Evolutionary conservation across 2,113 vertebrate genomes (phyloP).

Genomic region (Mus spicilegus): DNA sequence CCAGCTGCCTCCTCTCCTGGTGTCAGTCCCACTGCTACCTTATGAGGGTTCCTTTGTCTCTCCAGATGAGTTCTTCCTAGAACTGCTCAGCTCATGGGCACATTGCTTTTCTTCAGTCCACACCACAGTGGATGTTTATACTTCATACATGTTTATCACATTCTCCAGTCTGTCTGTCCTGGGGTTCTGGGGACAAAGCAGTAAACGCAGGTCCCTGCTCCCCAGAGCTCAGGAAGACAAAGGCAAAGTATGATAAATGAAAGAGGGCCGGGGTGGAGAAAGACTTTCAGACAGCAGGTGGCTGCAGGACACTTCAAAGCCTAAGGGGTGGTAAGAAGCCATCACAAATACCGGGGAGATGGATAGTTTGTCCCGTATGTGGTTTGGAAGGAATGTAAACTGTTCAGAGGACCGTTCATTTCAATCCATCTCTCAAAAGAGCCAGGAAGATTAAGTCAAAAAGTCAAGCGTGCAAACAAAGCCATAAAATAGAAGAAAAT

Average conservation of each 20-base stretch:
- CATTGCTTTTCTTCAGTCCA: background rate
- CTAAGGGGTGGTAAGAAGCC: background rate
- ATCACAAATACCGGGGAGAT: background rate
- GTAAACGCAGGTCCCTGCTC: background rate
- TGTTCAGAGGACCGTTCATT: background rate
- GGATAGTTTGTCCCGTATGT: background rate
- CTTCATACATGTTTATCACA: background rate
- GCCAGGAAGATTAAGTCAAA: background rate
- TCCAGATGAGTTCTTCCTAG: background rate
- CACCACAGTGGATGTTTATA: background rate
- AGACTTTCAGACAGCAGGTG: background rate
- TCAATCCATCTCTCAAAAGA: background rate
- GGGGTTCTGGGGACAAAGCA: background rate
- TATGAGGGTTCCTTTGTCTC: too few relatives aligned
- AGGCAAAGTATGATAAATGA: too few relatives aligned
- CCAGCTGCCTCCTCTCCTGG: background rate
- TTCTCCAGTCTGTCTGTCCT: background rate
- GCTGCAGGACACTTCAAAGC: background rate
- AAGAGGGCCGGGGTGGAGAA: background rate
- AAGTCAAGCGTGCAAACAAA: conserved; percentile 14
- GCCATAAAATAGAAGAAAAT: background rate
- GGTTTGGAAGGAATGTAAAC: background rate
- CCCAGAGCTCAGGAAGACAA: background rate
- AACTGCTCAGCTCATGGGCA: background rate
- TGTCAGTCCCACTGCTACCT: background rate